A percentile compares a stretch with the other conserved stretches of the same genome.
phyloP scores from a whole-genome alignment of 1,140 invertebrate species.

The Trichonephila clavata region DNA sequence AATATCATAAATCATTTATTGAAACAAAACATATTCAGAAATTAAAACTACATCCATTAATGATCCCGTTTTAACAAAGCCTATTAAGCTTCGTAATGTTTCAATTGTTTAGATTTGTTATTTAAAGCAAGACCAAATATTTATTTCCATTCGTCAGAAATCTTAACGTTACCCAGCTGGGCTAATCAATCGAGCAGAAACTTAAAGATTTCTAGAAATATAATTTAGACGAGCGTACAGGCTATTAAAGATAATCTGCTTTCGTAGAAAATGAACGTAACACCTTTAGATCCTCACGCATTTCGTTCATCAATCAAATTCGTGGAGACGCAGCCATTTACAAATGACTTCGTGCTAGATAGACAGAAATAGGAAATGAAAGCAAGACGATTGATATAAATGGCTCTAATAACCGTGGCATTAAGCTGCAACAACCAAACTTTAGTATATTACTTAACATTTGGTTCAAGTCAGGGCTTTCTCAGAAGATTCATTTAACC shows the following conservation, averaged over 20 bases:
- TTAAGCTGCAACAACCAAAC: constrained; percentile 24
- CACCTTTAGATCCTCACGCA: constrained; percentile 34
- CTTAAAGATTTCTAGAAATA: neutral
- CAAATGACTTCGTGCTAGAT: constrained; percentile 46
- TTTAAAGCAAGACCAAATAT: too few species aligned
- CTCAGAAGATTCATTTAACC: neutral
- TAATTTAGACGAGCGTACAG: constrained; percentile 2
- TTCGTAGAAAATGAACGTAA: constrained; percentile 19
- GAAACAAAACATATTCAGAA: too few species aligned
- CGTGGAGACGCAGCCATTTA: constrained; percentile 43
- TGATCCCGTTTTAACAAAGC: too few species aligned
- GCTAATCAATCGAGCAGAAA: neutral
- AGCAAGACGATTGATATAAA: constrained; percentile 52
- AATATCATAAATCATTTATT: too few species aligned
- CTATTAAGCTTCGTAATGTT: too few species aligned
- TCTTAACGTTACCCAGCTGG: neutral
- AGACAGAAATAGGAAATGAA: constrained; percentile 60
- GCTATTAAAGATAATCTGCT: constrained; percentile 38
- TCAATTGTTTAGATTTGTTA: too few species aligned
- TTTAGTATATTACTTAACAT: neutral
- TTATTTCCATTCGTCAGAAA: too few species aligned
- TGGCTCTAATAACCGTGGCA: constrained; percentile 46
- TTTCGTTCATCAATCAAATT: constrained; percentile 29
- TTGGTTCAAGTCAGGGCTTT: neutral
- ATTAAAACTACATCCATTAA: too few species aligned